A percentile compares a stretch with the other conserved stretches of the same genome.
Evolutionary conservation across 2,113 vertebrate genomes (phyloP).

Genomic region (Myotis brandtii): DNA sequence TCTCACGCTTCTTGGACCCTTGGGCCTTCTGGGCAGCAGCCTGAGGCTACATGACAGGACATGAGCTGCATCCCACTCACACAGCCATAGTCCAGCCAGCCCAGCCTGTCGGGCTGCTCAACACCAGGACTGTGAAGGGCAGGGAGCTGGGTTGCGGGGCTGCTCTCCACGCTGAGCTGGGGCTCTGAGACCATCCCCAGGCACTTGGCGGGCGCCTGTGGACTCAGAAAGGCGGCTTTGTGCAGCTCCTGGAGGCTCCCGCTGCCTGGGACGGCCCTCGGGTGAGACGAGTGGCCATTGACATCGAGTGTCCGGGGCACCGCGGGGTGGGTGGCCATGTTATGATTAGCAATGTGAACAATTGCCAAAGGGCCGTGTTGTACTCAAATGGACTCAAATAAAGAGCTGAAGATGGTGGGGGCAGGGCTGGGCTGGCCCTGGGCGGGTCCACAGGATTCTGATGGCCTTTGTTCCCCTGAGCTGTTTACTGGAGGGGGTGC

Average conservation of each 20-base stretch:
- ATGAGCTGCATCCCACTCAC: accelerated
- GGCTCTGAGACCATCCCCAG: not conserved
- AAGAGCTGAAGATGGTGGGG: not conserved
- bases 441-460: not conserved
- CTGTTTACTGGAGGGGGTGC: not conserved
- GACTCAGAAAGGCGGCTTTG: not conserved
- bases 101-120: accelerated
- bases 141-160: not conserved
- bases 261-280: not conserved
- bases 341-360: not conserved
- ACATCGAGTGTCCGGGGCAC: not conserved
- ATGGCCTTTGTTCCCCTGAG: not conserved
- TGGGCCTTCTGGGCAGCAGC: not conserved
- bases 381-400: not conserved
- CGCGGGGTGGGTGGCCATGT: not conserved
- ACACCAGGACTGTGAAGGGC: not conserved
- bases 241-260: not conserved
- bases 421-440: not conserved
- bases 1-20: not conserved
- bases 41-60: not conserved
- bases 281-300: not conserved
- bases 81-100: not conserved
- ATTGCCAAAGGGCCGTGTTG: not conserved
- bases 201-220: not conserved
- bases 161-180: not conserved